phyloP scores from a whole-genome alignment of 2,888 invertebrate genomes.

The Calliphora vomitoria region DNA sequence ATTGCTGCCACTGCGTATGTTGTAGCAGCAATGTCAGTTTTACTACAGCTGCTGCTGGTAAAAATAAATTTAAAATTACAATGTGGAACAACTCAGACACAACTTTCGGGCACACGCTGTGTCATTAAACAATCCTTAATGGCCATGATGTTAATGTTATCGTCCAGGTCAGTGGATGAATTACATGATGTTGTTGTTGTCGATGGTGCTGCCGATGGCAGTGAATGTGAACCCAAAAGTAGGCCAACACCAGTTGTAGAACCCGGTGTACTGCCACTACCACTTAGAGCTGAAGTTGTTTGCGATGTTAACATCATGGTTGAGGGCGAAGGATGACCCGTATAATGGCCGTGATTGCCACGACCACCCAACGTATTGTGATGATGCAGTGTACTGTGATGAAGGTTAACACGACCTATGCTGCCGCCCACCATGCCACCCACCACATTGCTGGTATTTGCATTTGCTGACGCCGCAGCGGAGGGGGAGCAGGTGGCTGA shows the following conservation, averaged over 20 bases:
- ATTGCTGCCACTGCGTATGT: neutral
- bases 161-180: slow-evolving; percentile 83
- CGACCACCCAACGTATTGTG: slow-evolving; percentile 76
- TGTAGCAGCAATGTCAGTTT: slow-evolving; percentile 20
- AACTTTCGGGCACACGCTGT: slow-evolving; percentile 94
- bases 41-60: slow-evolving; percentile 49
- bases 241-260: slow-evolving; percentile 78
- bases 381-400: slow-evolving; percentile 77
- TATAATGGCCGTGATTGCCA: slow-evolving; percentile 70
- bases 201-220: slow-evolving; percentile 77
- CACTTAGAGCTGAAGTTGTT: slow-evolving; percentile 76
- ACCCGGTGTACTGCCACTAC: slow-evolving; percentile 77
- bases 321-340: slow-evolving; percentile 72
- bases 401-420: slow-evolving; percentile 73
- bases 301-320: slow-evolving; percentile 77
- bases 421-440: slow-evolving; percentile 54
- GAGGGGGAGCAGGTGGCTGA: slow-evolving; percentile 58
- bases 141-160: slow-evolving; percentile 91
- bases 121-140: slow-evolving; percentile 95
- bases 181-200: slow-evolving; percentile 82
- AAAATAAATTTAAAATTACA: slow-evolving; percentile 57
- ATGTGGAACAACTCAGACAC: slow-evolving; percentile 87
- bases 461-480: slow-evolving; percentile 56
- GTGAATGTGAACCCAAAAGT: slow-evolving; percentile 77
- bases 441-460: slow-evolving; percentile 36